Percentiles rank a stretch among this genome's conserved stretches.
These are phyloP conservation scores for Pseudorectes ferrugineus DNA, from an alignment of 2,113 vertebrate species.

Conservation along the genomic window DNA sequence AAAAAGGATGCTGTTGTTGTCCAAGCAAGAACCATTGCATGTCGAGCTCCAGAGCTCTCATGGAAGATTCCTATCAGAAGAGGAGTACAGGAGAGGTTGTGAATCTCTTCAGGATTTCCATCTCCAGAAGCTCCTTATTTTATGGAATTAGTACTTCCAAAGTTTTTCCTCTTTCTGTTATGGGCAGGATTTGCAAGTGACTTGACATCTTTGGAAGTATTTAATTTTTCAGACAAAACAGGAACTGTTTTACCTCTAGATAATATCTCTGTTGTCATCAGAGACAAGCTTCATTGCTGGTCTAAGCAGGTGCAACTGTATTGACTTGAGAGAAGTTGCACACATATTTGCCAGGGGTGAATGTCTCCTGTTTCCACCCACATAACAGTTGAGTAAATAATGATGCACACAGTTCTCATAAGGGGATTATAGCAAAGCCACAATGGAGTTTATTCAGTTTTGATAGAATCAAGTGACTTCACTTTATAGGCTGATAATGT, in stretches of 20 bases:
- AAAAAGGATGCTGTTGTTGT: background rate
- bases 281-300: background rate
- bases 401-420: conserved; percentile 28
- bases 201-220: conserved; percentile 24
- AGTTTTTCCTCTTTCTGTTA: background rate
- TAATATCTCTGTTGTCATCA: conserved; percentile 15
- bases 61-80: background rate
- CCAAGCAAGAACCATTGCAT: background rate
- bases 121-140: background rate
- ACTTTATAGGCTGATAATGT: conserved; percentile 41
- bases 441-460: conserved; percentile 52
- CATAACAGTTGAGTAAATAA: conserved; percentile 55
- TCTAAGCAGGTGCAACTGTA: conserved; percentile 12
- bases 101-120: background rate
- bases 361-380: conserved; percentile 50
- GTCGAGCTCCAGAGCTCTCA: background rate
- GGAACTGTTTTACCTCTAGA: conserved; percentile 39
- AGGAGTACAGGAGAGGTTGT: background rate
- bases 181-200: background rate
- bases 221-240: conserved; percentile 14
- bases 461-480: conserved; percentile 52
- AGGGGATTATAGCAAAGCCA: conserved; percentile 50
- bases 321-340: background rate
- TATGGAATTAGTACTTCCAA: background rate
- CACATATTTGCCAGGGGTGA: conserved; percentile 13